Percentiles rank a stretch among this genome's conserved stretches.
These are phyloP conservation scores for Micromussa lordhowensis DNA, from an alignment of 92 coral and sea anemone species.

Conservation along the genomic window DNA sequence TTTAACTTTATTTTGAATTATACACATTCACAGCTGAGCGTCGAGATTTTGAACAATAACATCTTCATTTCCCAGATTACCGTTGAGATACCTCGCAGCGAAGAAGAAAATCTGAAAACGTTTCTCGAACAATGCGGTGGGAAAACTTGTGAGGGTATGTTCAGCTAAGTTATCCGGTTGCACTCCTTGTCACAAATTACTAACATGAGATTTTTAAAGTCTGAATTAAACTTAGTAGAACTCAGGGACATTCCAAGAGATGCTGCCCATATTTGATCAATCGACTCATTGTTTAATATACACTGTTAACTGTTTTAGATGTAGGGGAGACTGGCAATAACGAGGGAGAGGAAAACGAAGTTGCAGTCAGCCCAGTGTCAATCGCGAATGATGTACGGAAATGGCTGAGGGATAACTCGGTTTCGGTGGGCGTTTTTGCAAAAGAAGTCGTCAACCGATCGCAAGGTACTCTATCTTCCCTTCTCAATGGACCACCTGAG, in stretches of 20 bases:
- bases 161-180: slow-evolving; percentile 11
- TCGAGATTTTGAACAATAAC: slow-evolving; percentile 15
- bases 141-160: slow-evolving; percentile 31
- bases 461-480: slow-evolving; percentile 33
- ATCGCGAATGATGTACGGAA: slow-evolving; percentile 5
- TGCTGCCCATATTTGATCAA: slow-evolving; percentile 27
- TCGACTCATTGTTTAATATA: slow-evolving; percentile 12
- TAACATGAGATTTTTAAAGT: slow-evolving; percentile 15
- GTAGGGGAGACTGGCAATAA: slow-evolving; percentile 12
- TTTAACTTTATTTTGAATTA: slow-evolving; percentile 17
- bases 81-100: slow-evolving; percentile 9
- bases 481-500: background rate
- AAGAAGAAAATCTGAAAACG: slow-evolving; percentile 14
- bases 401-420: slow-evolving; percentile 23
- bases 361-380: slow-evolving; percentile 7
- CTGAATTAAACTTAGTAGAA: slow-evolving; percentile 14
- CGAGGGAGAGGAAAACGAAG: background rate
- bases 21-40: slow-evolving; percentile 10
- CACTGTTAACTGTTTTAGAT: slow-evolving; percentile 11
- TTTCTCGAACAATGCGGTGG: slow-evolving; percentile 12
- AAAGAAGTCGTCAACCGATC: slow-evolving; percentile 23
- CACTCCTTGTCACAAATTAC: no score
- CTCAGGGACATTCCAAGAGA: slow-evolving; percentile 2
- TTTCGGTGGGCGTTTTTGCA: slow-evolving; percentile 34
- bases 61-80: slow-evolving; percentile 19